Conservation (phyloP, 2,113 vertebrate species). For the Delphinapterus leucas region DNA sequence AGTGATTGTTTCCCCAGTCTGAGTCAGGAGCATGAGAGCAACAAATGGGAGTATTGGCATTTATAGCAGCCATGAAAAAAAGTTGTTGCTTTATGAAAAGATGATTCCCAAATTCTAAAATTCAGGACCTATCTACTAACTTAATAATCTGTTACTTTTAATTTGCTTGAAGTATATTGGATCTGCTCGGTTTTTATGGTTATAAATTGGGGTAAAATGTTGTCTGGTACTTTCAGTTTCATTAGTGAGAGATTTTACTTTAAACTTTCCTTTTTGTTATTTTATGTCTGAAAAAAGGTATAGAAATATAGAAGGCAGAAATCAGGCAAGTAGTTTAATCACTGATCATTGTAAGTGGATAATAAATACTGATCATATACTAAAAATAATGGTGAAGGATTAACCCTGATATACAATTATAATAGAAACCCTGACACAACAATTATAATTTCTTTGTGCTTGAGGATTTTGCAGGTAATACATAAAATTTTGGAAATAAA, state of each 20-base stretch:
- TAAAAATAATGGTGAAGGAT: slow-evolving; percentile 77
- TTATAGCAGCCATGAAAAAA: neutral
- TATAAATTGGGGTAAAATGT: slow-evolving; percentile 69
- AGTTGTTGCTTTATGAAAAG: neutral
- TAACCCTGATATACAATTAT: slow-evolving; percentile 39
- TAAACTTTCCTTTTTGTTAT: slow-evolving; percentile 78
- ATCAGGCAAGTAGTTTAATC: slow-evolving; percentile 81
- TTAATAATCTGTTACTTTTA: slow-evolving; percentile 43
- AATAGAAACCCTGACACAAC: slow-evolving; percentile 49
- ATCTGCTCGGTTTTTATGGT: neutral
- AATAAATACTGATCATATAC: slow-evolving; percentile 79
- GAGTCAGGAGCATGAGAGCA: neutral
- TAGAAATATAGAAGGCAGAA: slow-evolving; percentile 82
- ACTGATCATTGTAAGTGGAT: slow-evolving; percentile 72
- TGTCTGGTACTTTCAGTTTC: slow-evolving; percentile 44
- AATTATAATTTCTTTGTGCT: slow-evolving; percentile 63
- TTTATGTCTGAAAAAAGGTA: slow-evolving; percentile 83
- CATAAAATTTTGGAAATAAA: slow-evolving; percentile 64
- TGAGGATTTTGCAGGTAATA: slow-evolving; percentile 68
- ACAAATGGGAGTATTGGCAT: neutral
- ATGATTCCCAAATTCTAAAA: slow-evolving; percentile 5
- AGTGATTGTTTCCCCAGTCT: neutral
- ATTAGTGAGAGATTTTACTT: slow-evolving; percentile 63
- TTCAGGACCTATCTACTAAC: neutral
- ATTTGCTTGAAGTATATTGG: neutral